These are phyloP conservation scores for Odocoileus hemionus DNA, from an alignment of 2,113 vertebrate species.

Conservation along the genomic window DNA sequence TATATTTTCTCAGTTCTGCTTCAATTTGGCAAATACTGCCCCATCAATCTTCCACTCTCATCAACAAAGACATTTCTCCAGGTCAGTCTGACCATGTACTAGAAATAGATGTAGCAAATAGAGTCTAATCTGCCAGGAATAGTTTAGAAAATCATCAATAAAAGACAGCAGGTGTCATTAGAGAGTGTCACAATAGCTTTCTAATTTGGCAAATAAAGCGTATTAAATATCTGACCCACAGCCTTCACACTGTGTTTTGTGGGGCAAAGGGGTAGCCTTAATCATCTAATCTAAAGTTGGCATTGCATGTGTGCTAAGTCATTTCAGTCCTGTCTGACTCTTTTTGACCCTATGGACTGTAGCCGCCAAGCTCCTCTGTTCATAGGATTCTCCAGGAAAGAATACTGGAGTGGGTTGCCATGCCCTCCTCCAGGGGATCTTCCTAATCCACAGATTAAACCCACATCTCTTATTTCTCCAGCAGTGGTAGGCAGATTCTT, in stretches of 20 bases:
- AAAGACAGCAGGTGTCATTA: background rate
- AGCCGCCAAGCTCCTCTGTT: background rate
- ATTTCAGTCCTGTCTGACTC: background rate
- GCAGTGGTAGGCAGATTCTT: background rate
- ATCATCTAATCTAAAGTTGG: background rate
- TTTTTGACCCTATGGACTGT: background rate
- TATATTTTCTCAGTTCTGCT: background rate
- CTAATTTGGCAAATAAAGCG: background rate
- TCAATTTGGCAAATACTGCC: background rate
- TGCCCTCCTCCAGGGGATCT: background rate
- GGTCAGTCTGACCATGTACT: slow-evolving; percentile 16
- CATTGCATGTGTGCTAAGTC: background rate
- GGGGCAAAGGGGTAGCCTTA: background rate
- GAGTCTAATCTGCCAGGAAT: background rate
- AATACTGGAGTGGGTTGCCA: background rate
- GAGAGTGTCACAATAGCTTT: background rate
- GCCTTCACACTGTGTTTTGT: background rate
- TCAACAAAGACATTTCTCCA: background rate
- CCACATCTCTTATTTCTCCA: background rate
- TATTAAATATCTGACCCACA: background rate
- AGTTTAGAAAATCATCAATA: background rate
- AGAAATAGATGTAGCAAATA: background rate
- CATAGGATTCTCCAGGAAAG: background rate
- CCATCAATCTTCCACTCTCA: background rate
- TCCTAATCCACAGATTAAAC: background rate